These are phyloP conservation scores for Condylura cristata DNA, from an alignment of 2,113 vertebrate genomes.

Conservation along the genomic window DNA sequence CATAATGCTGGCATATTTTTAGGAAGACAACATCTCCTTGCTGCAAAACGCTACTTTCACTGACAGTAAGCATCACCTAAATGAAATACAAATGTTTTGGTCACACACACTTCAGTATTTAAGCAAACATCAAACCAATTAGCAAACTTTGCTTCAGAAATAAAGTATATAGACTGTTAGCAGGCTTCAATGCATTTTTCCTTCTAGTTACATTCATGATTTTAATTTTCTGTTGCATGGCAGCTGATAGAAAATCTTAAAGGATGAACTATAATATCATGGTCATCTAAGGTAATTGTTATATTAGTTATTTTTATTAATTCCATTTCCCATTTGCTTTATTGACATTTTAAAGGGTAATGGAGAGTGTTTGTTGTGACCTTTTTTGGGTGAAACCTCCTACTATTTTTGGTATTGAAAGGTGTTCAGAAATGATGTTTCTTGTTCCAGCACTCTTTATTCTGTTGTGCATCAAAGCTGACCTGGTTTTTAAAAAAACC, in stretches of 20 bases:
- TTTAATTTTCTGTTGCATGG: slow-evolving; percentile 3
- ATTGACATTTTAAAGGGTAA: slow-evolving; percentile 58
- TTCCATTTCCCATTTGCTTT: slow-evolving; percentile 57
- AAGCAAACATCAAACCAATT: slow-evolving; percentile 65
- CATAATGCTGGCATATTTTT: slow-evolving; percentile 63
- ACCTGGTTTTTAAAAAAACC: not conserved
- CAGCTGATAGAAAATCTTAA: slow-evolving; percentile 42
- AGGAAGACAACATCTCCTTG: slow-evolving; percentile 32
- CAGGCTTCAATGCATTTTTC: slow-evolving; percentile 20
- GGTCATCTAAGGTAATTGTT: slow-evolving; percentile 59
- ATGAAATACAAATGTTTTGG: slow-evolving; percentile 59
- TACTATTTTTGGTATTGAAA: not conserved
- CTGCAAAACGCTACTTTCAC: slow-evolving; percentile 54
- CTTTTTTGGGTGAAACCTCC: slow-evolving; percentile 24
- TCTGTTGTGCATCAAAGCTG: not conserved
- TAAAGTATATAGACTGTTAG: slow-evolving; percentile 8
- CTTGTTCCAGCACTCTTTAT: slow-evolving; percentile 11
- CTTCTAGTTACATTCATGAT: not conserved
- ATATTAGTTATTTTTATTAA: slow-evolving; percentile 61
- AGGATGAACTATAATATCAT: slow-evolving; percentile 51
- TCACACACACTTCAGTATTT: not conserved
- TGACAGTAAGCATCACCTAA: slow-evolving; percentile 50
- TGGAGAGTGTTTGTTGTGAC: slow-evolving; percentile 22
- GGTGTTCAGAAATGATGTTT: not conserved
- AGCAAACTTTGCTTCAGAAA: slow-evolving; percentile 27